Base-by-base conservation (phyloP, 2,113 vertebrate genomes). In the Cheilinus undulatus region DNA sequence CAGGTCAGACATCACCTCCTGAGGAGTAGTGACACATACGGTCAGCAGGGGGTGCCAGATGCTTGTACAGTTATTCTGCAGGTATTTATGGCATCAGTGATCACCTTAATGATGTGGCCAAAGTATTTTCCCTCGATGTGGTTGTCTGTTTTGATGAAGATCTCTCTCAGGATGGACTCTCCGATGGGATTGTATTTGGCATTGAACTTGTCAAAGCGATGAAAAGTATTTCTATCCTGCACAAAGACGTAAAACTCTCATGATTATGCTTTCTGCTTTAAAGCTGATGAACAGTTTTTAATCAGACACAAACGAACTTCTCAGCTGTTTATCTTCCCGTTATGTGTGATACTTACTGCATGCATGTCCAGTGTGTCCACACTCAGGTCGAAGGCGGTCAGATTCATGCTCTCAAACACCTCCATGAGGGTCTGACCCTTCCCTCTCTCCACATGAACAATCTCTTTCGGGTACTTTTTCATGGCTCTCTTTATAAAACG, bases 141-240 rank as follows among this genome's bases (percentile, higher is more conserved):
- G 90, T 99, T 99, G 93, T 99, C 97, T 0, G 97, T 99, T 85
- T 99, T 99, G 92, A 99, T 99, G 92, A 98, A 99, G 92, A 99
- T 99, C 93, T 99, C 98, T 11, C 98, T 90, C 80, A 98, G 94
- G 61, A 97, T 96, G 51, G 97, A 99, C 89, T 99, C 97, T 0
- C 97, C 97, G 0, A 99, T 98, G 27, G 98, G 98, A 80, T 99
- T 99, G 88, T 99, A 99, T 85, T 99, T 99, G 83, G 98, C 94
- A 2, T 99, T 99, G 94, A 99, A 99, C 85, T 99, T 99, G 92
- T 99, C 98, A 1, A 99, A 99, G 69, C 98, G 96, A 85, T 99
- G 98, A 82, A 99, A 99, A 24, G 98, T 99, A 90, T 99, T 99
- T 14, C 98, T 95, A 78, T 99, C 98, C 98, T 99, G 87, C 19